A percentile compares a stretch with the other conserved stretches of the same genome.
These are phyloP conservation scores for Acrocephalus arundinaceus DNA, from an alignment of 2,113 vertebrate genomes.

Conservation along the genomic window DNA sequence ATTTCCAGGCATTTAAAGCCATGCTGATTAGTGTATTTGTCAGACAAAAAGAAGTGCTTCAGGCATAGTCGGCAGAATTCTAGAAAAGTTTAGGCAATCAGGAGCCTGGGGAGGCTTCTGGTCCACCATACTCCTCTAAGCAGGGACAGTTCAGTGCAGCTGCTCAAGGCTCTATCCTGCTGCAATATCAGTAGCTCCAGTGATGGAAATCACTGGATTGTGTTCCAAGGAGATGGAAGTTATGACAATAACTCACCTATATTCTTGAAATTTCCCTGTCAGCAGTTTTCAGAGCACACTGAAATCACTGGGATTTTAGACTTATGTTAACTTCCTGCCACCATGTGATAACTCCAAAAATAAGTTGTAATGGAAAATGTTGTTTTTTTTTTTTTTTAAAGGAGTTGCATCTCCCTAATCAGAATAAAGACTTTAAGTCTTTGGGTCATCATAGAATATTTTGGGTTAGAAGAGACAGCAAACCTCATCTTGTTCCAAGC, in stretches of 20 bases:
- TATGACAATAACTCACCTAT: neutral
- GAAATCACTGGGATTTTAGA: neutral
- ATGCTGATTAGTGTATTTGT: fast-evolving
- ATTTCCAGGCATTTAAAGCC: neutral
- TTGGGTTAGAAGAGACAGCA: neutral
- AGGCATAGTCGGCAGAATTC: neutral
- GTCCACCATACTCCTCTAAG: neutral
- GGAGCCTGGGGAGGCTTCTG: neutral
- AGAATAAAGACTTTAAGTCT: neutral
- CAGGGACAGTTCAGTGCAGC: neutral
- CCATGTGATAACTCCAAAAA: neutral
- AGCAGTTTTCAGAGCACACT: neutral
- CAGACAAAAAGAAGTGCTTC: neutral
- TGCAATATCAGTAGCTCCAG: neutral
- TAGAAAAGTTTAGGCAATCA: neutral
- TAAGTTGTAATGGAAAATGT: neutral
- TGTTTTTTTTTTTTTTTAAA: neutral
- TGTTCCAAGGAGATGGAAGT: neutral
- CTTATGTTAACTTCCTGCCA: neutral
- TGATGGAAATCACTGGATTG: fast-evolving
- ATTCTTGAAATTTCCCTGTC: neutral
- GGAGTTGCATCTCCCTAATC: neutral
- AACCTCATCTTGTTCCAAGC: neutral
- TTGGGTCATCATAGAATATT: neutral
- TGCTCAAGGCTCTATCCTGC: neutral